phyloP scores from a whole-genome alignment of 2,113 vertebrate species.

The Genyomyrus donnyi region DNA sequence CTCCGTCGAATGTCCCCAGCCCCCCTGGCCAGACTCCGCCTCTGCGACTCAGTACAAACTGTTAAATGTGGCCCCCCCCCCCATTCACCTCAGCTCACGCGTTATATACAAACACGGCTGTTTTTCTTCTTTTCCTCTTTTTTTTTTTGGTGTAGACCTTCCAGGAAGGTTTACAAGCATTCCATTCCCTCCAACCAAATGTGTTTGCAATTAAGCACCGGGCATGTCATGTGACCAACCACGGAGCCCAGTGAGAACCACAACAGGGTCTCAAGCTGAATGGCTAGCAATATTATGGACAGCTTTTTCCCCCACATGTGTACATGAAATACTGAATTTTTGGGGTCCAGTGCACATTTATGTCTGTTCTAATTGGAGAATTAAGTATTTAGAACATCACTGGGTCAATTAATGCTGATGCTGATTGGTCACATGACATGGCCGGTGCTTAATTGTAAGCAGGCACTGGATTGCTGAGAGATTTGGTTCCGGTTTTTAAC shows the following conservation, averaged over 20 bases:
- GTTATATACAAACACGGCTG: neutral
- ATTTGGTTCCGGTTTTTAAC: neutral
- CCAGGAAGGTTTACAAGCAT: conserved; percentile 19
- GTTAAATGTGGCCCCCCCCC: neutral
- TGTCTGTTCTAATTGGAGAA: neutral
- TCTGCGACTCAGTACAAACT: neutral
- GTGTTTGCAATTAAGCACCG: conserved; percentile 16
- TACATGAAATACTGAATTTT: neutral
- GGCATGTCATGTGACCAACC: neutral
- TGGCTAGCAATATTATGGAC: neutral
- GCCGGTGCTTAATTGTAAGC: neutral
- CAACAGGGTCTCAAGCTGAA: neutral
- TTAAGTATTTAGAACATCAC: neutral
- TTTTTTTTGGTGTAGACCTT: neutral
- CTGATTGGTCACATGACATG: too few relatives aligned
- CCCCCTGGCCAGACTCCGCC: neutral
- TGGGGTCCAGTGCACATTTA: neutral
- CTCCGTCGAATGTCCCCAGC: neutral
- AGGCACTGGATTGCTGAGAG: neutral
- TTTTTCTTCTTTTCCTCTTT: neutral
- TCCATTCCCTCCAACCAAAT: conserved; percentile 1
- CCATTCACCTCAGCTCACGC: neutral
- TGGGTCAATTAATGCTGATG: neutral
- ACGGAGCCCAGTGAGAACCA: neutral
- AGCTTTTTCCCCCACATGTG: neutral